A percentile compares a stretch with the other conserved stretches of the same genome.
phyloP scores from a whole-genome alignment of 2,797 vertebrate species.

The Myoxocephalus aenaeus region DNA sequence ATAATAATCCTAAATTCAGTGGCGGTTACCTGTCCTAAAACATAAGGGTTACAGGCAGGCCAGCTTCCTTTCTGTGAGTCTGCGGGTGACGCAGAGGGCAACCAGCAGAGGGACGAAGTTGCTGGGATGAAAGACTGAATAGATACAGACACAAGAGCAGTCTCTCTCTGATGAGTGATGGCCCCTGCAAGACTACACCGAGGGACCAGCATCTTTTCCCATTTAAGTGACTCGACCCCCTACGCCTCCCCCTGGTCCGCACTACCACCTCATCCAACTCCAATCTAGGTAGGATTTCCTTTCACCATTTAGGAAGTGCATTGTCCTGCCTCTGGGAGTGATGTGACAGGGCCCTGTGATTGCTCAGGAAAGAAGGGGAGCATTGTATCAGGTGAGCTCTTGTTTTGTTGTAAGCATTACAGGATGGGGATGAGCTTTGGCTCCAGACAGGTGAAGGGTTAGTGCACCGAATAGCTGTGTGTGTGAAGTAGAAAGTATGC shows the following conservation, averaged over 20 bases:
- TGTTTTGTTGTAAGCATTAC: slow-evolving; percentile 62
- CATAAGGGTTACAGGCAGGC: slow-evolving; percentile 20
- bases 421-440: slow-evolving; percentile 58
- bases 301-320: slow-evolving; percentile 82
- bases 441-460: slow-evolving; percentile 50
- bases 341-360: slow-evolving; percentile 76
- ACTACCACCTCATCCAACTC: slow-evolving; percentile 75
- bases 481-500: slow-evolving; percentile 12
- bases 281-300: slow-evolving; percentile 78
- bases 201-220: slow-evolving; percentile 68
- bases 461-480: slow-evolving; percentile 4
- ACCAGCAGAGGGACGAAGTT: slow-evolving; percentile 60
- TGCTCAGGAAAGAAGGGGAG: slow-evolving; percentile 76
- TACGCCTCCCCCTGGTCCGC: slow-evolving; percentile 21
- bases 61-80: slow-evolving; percentile 59
- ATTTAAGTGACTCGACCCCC: slow-evolving; percentile 72
- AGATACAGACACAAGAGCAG: slow-evolving; percentile 70
- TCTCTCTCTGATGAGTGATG: slow-evolving; percentile 70
- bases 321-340: slow-evolving; percentile 77
- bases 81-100: slow-evolving; percentile 75
- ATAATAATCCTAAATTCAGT: not conserved
- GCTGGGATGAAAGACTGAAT: slow-evolving; percentile 54
- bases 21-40: slow-evolving; percentile 16
- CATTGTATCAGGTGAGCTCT: slow-evolving; percentile 72
- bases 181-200: slow-evolving; percentile 74